Base-by-base conservation (phyloP, 2,113 vertebrate genomes). In the Orycteropus afer region DNA sequence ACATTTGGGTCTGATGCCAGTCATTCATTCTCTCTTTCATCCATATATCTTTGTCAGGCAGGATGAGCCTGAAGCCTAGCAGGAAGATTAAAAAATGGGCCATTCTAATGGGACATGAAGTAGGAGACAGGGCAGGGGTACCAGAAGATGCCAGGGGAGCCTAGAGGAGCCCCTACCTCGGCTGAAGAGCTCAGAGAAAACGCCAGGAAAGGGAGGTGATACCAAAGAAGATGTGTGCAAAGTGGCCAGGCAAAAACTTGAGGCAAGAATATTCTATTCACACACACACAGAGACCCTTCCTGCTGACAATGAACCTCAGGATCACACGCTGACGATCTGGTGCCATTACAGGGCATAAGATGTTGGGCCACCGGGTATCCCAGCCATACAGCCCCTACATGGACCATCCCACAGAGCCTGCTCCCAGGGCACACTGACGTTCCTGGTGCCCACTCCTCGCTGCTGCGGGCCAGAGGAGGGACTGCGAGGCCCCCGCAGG, bases 401-500 rank as follows among this genome's bases (percentile, higher is more conserved):
- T 0, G 12, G 23, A 45, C 0, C n/a, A 59, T 42, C 45, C 82
- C 84, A 37, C 22, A 2, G 82, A 51, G 65, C 32, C 27, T 2
- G 40, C n/a, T 51, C 57, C 29, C 1, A 13, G 79, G 61, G 12
- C 89, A 17, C 49, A 22, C 73, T 9, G 85, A 5, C 1, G 23
- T 45, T n/a, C 84, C 4, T 57, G 5, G 92, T 47, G 49, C 78
- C 89, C 73, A 18, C 47, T 78, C 49, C 55, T 4, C 2, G 78
- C 90, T 4, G 37, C 67, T 1, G 53, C 34, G 12, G 93, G 47
- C 25, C 65, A 40, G 71, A 90, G 91, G 91, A 93, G 86, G 73
- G 87, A 92, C 93, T 77, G 53, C 79, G 11, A 81, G 76, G 91
- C 65, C 91, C 86, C 57, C 42, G 59, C 27, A 40, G 82, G 55